Evolutionary conservation across 2,797 vertebrate genomes (phyloP), one percentile per base, ranked within the genome.

Genomic region (Leptoclinus maculatus): DNA sequence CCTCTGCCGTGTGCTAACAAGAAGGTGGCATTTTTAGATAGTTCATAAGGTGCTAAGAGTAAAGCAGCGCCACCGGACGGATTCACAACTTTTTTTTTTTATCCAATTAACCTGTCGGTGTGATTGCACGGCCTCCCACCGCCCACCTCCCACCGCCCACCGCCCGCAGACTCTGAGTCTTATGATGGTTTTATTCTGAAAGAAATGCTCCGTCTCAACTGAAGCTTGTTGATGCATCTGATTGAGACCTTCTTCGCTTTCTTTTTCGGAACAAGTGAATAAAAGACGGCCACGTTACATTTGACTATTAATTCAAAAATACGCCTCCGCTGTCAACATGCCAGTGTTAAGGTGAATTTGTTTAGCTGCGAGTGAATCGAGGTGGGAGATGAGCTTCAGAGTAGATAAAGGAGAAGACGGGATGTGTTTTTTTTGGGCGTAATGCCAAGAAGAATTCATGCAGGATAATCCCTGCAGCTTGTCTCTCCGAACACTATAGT

Each of bases 41-140:
- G 2, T 29, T 76, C 4, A 12, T 4, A n/a, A 54, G 27, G 29
- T 56, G 17, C 2, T 56, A 12, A 8, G 16, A 62, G 43, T 57
- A 25, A 21, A 66, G 54, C 2, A 12, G 12, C 29, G 23, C 2
- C 38, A 1, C 17, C 19, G 64, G 53, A 56, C 27, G 17, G 21
- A 63, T 49, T 47, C n/a, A 12, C 9, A n/a, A 38, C 39, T 41
- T 62, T 69, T n/a, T 47, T 10, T 47, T 11, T n/a, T 49, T n/a
- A 14, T 51, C 63, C 74, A 74, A 45, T 85, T 43, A 78, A 60
- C 41, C 39, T 1, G 25, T 34, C 29, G 17, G 41, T 83, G 65
- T 79, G 53, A 65, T 59, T 38, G 25, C 43, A 38, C n/a, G 25
- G 10, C 1, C 7, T 13, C 25, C 17, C 34, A 56, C 59, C 38